Percentiles rank a stretch among this genome's conserved stretches.
phyloP scores from a whole-genome alignment of 23 tunicate species.

The Diplosoma virens region DNA sequence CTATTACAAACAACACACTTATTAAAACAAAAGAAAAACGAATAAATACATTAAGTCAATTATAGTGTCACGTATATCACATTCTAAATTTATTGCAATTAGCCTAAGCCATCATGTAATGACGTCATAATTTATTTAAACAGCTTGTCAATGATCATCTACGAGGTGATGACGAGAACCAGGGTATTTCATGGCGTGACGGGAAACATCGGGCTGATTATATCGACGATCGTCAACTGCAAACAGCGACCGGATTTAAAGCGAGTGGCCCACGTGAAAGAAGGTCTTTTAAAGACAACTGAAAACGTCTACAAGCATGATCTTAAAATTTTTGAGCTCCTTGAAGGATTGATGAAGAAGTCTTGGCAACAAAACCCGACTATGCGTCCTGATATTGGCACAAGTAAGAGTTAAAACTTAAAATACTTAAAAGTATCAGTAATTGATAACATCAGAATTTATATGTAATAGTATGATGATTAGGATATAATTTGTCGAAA shows the following conservation, averaged over 20 bases:
- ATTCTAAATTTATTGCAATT: too few relatives aligned
- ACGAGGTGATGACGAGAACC: constrained; percentile 36
- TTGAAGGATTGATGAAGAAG: constrained; percentile 33
- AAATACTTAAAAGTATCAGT: too few relatives aligned
- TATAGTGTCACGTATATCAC: too few relatives aligned
- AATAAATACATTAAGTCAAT: too few relatives aligned
- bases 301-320: constrained; percentile 8
- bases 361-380: constrained; percentile 51
- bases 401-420: too few relatives aligned
- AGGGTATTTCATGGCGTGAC: constrained; percentile 37
- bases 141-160: constrained; percentile 58
- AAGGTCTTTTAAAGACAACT: neutral
- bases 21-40: too few relatives aligned
- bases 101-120: too few relatives aligned
- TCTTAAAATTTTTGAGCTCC: constrained; percentile 19
- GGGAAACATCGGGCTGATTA: constrained; percentile 40
- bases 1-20: too few relatives aligned
- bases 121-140: too few relatives aligned
- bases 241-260: constrained; percentile 45
- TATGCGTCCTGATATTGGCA: constrained; percentile 1
- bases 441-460: too few relatives aligned
- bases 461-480: too few relatives aligned
- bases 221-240: constrained; percentile 39
- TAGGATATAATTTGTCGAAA: too few relatives aligned
- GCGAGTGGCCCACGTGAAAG: constrained; percentile 7